Evolutionary conservation across 2,888 invertebrate genomes (phyloP), one percentile per base, ranked within the genome.

Genomic region (Argyra leucocephala): DNA sequence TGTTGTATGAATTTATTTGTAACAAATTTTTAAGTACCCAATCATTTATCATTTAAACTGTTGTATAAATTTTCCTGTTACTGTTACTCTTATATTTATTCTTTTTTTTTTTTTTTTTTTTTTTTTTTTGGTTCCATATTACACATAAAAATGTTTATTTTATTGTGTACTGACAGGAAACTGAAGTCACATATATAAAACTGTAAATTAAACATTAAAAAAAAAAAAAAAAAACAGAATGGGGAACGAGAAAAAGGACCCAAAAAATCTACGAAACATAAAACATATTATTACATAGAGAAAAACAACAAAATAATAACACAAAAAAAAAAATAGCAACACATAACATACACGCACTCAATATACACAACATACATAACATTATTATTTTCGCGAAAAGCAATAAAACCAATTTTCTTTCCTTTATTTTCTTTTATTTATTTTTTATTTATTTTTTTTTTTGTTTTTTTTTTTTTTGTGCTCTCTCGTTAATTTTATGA

Each of bases 151-250:
- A 7, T 48, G 15, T 48, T 31, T 31, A 18, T 48, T 48, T 48
- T 48, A 15, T 2, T 18, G 18, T 48, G 48, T 48, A 48, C n/a
- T 48, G 48, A 48, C 48, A 48, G 48, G 48, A 48, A 48, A 48
- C n/a, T 48, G 48, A 48, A 48, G 48, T 48, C 48, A 48, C 48
- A 48, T 48, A 48, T n/a, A n/a, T 48, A 48, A 48, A 48, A 48
- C 48, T 48, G 48, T 48, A 48, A 48, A 48, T 48, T 48, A 48
- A 48, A 48, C 48, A 48, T 48, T 48, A 48, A 48, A 31, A 31
- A 26, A 26, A 26, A 26, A 31, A 31, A 31, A 12, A 31, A 10
- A n/a, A n/a, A n/a, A n/a, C 31, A 10, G 10, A 31, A 48, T 48
- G 1, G 48, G 15, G 48, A 2, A n/a, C 12, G 48, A 48, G 15